Conservation (phyloP, 2,113 vertebrate species). For the Corvus cornix region DNA sequence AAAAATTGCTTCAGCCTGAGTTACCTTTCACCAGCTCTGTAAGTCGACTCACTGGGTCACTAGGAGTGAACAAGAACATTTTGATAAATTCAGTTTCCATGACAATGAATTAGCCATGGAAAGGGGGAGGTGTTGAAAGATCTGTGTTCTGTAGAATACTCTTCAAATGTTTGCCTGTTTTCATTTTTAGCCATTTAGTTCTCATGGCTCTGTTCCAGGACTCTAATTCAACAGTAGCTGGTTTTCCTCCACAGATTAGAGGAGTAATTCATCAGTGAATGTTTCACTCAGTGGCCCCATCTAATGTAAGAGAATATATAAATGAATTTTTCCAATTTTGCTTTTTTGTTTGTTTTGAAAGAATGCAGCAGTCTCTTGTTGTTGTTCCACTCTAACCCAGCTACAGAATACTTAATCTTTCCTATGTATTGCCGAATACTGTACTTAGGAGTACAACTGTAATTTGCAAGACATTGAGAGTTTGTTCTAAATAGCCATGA, state of each 20-base stretch:
- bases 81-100: conserved; percentile 84
- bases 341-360: conserved; percentile 71
- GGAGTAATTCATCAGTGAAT: conserved; percentile 78
- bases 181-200: conserved; percentile 80
- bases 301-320: conserved; percentile 73
- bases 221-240: conserved; percentile 76
- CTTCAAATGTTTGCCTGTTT: conserved; percentile 78
- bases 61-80: conserved; percentile 73
- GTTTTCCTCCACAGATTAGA: conserved; percentile 78
- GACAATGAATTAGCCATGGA: conserved; percentile 79
- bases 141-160: conserved; percentile 75
- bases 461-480: conserved; percentile 37
- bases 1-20: conserved; percentile 70
- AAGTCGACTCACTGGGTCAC: conserved; percentile 76
- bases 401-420: conserved; percentile 39
- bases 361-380: conserved; percentile 24
- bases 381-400: conserved; percentile 32
- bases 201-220: conserved; percentile 76
- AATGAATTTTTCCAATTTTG: conserved; percentile 72
- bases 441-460: conserved; percentile 11
- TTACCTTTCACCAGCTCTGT: conserved; percentile 74
- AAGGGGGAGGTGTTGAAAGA: conserved; percentile 74
- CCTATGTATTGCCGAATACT: conserved; percentile 61
- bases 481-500: conserved; percentile 53
- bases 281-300: conserved; percentile 74